Base-by-base conservation (phyloP, 2,113 vertebrate species). In the Arvicanthis niloticus region DNA sequence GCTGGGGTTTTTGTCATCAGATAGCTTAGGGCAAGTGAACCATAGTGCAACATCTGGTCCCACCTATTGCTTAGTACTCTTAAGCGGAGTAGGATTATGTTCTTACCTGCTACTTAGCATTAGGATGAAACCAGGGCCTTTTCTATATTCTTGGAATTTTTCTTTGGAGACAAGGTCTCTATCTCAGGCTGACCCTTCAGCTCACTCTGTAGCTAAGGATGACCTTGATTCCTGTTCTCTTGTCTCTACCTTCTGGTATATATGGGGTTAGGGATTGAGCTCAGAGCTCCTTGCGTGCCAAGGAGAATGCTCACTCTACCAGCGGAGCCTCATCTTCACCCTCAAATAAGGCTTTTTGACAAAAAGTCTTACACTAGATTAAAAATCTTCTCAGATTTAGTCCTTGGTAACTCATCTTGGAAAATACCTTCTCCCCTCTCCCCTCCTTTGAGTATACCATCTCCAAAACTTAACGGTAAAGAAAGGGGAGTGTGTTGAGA, bases 331-430 rank as follows among this genome's bases (percentile, higher is more conserved):
- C 29, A 13, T 86, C 42, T 34, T 45, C 40, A 11, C 9, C n/a
- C 29, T 37, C 42, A 15, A 91, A 77, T n/a, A 93, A 78, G 78
- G 76, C 42, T 96, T 96, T 97, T 86, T 40, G 70, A 42, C 16
- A 84, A 78, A 75, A 90, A 70, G 56, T 17, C 29, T 76, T 56
- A 21, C 5, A 68, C 58, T 51, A 70, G 40, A 80, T 88, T 94
- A 67, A 93, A 85, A 62, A 84, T 56, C 16, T 81, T 56, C 16
- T 81, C 60, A 91, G 75, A 56, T 92, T 75, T 96, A 92, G 37
- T 92, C 26, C 24, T 90, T 93, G 48, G 8, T 91, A 73, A 37
- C 24, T 31, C 60, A 6, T 48, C 56, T 88, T 93, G 75, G 70
- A 89, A 76, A 84, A 84, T 13, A 84, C 62, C n/a, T 89, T 62